Conservation (phyloP, 1,140 invertebrate species). For the Zaprionus ghesquierei region DNA sequence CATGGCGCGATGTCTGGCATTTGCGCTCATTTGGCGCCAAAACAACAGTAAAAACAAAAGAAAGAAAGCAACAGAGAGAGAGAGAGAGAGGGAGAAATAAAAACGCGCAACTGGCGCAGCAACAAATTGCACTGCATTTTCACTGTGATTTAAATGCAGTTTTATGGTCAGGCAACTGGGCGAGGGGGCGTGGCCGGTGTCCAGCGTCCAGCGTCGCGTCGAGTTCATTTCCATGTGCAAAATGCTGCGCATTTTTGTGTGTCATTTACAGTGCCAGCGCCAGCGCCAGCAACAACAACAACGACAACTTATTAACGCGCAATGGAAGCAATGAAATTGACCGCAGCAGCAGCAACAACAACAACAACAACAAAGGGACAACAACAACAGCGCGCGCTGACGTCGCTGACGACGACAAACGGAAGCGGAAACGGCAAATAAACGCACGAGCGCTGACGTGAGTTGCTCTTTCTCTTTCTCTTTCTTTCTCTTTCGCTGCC, state of each 20-base stretch:
- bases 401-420: slow-evolving; percentile 48
- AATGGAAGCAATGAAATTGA: slow-evolving; percentile 71
- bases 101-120: slow-evolving; percentile 17
- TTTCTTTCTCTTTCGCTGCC: too few relatives aligned
- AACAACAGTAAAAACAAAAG: not conserved
- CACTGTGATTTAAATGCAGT: slow-evolving; percentile 52
- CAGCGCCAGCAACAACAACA: slow-evolving; percentile 20
- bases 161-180: slow-evolving; percentile 30
- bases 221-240: slow-evolving; percentile 56
- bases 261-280: slow-evolving; percentile 44
- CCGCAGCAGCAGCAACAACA: slow-evolving; percentile 41
- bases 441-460: slow-evolving; percentile 76
- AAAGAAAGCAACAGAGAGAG: not conserved
- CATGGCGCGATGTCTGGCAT: slow-evolving; percentile 22
- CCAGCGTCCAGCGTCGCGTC: too few relatives aligned
- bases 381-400: slow-evolving; percentile 13
- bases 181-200: slow-evolving; percentile 15
- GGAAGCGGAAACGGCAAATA: slow-evolving; percentile 79
- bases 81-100: not conserved
- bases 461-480: slow-evolving; percentile 23
- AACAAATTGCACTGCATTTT: slow-evolving; percentile 38
- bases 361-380: slow-evolving; percentile 21
- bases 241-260: slow-evolving; percentile 60
- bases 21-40: slow-evolving; percentile 41
- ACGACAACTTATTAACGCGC: slow-evolving; percentile 70